phyloP scores from a whole-genome alignment of 1,140 invertebrate genomes.

The Drosophila punjabiensis region DNA sequence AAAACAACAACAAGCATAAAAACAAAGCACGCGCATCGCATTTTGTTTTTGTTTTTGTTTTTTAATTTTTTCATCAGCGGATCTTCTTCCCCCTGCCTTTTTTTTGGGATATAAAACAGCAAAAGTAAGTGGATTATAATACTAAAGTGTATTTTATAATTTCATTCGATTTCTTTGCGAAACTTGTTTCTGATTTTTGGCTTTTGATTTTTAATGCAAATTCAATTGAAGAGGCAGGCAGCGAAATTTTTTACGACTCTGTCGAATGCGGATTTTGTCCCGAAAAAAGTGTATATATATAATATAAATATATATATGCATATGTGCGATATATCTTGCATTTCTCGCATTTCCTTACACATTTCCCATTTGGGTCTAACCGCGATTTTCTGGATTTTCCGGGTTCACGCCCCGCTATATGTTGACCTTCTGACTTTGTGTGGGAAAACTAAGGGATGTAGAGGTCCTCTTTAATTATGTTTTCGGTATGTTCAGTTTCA shows the following conservation, averaged over 20 bases:
- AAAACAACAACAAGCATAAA: conserved; percentile 27
- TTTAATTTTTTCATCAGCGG: conserved; percentile 12
- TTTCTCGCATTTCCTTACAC: conserved; percentile 2
- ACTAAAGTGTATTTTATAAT: conserved; percentile 46
- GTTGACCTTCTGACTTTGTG: conserved; percentile 24
- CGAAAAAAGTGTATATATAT: not conserved
- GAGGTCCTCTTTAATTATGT: conserved; percentile 3
- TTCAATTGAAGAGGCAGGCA: conserved; percentile 59
- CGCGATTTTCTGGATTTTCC: conserved; percentile 25
- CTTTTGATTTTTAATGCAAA: conserved; percentile 61
- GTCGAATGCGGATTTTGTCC: conserved; percentile 15
- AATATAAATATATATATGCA: not conserved
- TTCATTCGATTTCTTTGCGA: conserved; percentile 35
- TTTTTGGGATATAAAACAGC: conserved; percentile 67
- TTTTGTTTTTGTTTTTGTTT: conserved; percentile 27
- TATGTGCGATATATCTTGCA: not conserved
- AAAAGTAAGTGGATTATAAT: conserved; percentile 67
- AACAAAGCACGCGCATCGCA: conserved; percentile 15
- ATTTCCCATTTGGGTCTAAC: conserved; percentile 19
- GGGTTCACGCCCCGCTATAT: conserved; percentile 22
- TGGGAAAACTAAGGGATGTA: conserved; percentile 19
- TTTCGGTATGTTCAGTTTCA: not conserved
- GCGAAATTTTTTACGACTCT: conserved; percentile 40
- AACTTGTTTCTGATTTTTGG: conserved; percentile 53
- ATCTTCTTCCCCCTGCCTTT: conserved; percentile 8